These are phyloP conservation scores for Cloeon dipterum DNA, from an alignment of 2,888 invertebrate species.

Conservation along the genomic window DNA sequence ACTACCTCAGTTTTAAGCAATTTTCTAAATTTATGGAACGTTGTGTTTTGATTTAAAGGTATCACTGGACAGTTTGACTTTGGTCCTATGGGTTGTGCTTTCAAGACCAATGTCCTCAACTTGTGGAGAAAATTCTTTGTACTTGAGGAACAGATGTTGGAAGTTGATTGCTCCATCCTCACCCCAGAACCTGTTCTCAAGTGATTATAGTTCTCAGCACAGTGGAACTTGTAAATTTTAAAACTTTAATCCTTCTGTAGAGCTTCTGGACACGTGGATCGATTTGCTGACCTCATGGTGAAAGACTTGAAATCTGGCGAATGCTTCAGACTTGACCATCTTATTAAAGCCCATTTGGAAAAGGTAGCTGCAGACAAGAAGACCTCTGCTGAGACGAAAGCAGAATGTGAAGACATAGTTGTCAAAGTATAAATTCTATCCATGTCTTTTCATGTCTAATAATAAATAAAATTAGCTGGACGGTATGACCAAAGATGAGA, in stretches of 20 bases:
- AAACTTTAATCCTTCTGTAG: slow-evolving; percentile 17
- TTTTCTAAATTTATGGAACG: neutral
- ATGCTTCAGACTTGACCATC: slow-evolving; percentile 91
- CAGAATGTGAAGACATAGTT: slow-evolving; percentile 54
- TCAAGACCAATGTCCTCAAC: slow-evolving; percentile 84
- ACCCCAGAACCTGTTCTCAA: slow-evolving; percentile 94
- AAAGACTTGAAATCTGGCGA: slow-evolving; percentile 92
- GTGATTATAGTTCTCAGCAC: slow-evolving; percentile 16
- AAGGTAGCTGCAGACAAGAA: slow-evolving; percentile 70
- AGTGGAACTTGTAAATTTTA: neutral
- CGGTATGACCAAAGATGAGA: slow-evolving; percentile 76
- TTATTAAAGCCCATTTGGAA: slow-evolving; percentile 86
- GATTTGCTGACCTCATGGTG: slow-evolving; percentile 98
- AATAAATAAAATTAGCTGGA: no score
- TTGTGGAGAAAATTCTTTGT: slow-evolving; percentile 92
- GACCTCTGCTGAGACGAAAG: slow-evolving; percentile 38
- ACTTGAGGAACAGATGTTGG: slow-evolving; percentile 93
- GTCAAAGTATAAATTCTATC: slow-evolving; percentile 33
- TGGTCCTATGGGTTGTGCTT: slow-evolving; percentile 98
- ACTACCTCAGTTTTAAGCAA: neutral
- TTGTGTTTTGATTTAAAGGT: slow-evolving; percentile 15
- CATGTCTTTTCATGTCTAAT: neutral
- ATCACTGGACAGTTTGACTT: slow-evolving; percentile 80
- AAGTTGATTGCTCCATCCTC: slow-evolving; percentile 92
- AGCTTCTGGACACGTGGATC: slow-evolving; percentile 95